These are phyloP conservation scores for Macrotrachela quadricornifera DNA, from an alignment of 1,140 invertebrate genomes.

Conservation along the genomic window DNA sequence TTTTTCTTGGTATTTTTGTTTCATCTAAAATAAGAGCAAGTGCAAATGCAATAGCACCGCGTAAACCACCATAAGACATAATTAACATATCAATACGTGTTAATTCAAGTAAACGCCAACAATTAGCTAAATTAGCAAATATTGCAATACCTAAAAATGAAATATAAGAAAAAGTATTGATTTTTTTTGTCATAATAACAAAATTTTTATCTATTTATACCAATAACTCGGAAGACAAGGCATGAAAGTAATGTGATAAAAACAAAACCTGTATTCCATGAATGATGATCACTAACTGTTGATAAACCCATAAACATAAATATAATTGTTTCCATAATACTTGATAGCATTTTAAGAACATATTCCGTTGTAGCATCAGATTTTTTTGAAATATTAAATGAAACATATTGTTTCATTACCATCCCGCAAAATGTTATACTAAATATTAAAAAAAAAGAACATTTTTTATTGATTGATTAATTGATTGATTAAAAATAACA, in stretches of 20 bases:
- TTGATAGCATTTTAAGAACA: constrained; percentile 77
- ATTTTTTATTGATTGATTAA: neutral
- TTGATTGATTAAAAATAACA: constrained; percentile 9
- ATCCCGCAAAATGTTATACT: constrained; percentile 95
- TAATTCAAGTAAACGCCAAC: constrained; percentile 60
- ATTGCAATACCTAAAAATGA: constrained; percentile 41
- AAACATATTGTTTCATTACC: constrained; percentile 95
- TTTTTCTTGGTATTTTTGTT: constrained; percentile 31
- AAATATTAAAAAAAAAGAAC: neutral
- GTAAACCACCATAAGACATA: constrained; percentile 88
- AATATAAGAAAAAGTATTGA: too few relatives aligned
- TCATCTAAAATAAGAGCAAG: constrained; percentile 67
- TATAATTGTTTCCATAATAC: constrained; percentile 74
- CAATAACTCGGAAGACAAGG: constrained; percentile 63
- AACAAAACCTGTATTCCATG: constrained; percentile 86
- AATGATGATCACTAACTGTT: constrained; percentile 71
- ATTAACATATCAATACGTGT: constrained; percentile 77
- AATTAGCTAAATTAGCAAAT: constrained; percentile 63
- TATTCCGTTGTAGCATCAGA: constrained; percentile 94
- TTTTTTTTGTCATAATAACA: too few relatives aligned
- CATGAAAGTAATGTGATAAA: constrained; percentile 78
- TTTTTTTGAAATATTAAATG: constrained; percentile 87
- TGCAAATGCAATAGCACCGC: constrained; percentile 94
- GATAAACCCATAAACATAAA: constrained; percentile 94
- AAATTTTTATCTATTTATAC: constrained; percentile 11